Base-by-base conservation (phyloP, 2,797 vertebrate genomes). In the Sparidentex hasta region DNA sequence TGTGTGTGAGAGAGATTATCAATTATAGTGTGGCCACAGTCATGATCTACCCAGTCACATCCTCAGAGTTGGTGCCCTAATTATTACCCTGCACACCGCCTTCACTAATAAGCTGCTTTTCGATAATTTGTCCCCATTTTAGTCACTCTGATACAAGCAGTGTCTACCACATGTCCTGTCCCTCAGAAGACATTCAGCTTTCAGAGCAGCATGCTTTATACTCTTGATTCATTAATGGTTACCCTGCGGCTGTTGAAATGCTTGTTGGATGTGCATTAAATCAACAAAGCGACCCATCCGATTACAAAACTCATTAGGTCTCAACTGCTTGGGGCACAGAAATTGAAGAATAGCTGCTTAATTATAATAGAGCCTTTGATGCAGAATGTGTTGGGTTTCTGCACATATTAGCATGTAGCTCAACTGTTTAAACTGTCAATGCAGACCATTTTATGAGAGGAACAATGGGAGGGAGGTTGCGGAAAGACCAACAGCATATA, bases 321-420 rank as follows among this genome's bases (percentile, higher is more conserved):
- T 27, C 0, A 1, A 13, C 38, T n/a, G 76, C 79, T 74, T 5
- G 12, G n/a, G 21, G 59, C 56, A 17, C 43, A 59, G 59, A 69
- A 41, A 56, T 48, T 61, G 58, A 66, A 63, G 72, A 81, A 47
- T n/a, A 70, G 78, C 50, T 65, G 58, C 20, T 82, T 84, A 79
- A 81, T 85, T 74, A 77, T 63, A 59, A 58, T 44, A 23, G 8
- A 50, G 63, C 44, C 76, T 81, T 78, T 83, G 58, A 84, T 78
- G 77, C 57, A 52, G n/a, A 43, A n/a, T 59, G 47, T 50, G 13
- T 70, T 41, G 44, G 52, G 41, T 54, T 69, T 69, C 12, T 44
- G 59, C 25, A 64, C 54, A 51, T 47, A 77, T 76, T 62, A 74
- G 51, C 78, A 73, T 70, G 64, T 47, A 68, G 74, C 56, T 67